Conservation (phyloP, 2,113 vertebrate species). For the Cyphomyrus plagiostoma region DNA sequence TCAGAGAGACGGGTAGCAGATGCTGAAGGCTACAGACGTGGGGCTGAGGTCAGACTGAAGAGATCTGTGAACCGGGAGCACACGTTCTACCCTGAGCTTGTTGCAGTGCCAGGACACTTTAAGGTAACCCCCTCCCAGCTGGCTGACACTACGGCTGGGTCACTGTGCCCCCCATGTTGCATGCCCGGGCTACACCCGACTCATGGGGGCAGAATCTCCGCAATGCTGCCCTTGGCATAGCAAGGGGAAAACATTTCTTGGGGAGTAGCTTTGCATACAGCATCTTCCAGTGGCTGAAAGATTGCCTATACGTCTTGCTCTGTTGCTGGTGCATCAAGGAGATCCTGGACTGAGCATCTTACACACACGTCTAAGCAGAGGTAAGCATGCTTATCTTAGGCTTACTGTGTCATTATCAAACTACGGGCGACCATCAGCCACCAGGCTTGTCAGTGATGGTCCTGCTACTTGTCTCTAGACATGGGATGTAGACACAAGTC, state of each 20-base stretch:
- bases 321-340: slow-evolving; percentile 89
- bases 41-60: not conserved
- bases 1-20: not conserved
- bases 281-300: slow-evolving; percentile 61
- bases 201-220: slow-evolving; percentile 33
- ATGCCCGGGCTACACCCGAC: slow-evolving; percentile 47
- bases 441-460: not conserved
- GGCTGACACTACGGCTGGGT: not conserved
- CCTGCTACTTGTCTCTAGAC: not conserved
- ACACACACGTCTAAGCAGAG: not conserved
- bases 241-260: slow-evolving; percentile 42
- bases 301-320: slow-evolving; percentile 74
- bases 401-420: not conserved
- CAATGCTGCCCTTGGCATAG: slow-evolving; percentile 29
- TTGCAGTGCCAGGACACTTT: too few relatives aligned
- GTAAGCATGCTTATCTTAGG: not conserved
- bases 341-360: slow-evolving; percentile 70
- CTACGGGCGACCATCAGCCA: not conserved
- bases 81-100: not conserved
- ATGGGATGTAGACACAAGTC: not conserved
- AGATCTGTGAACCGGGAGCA: not conserved
- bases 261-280: slow-evolving; percentile 56
- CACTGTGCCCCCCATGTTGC: slow-evolving; percentile 36
- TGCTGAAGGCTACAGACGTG: not conserved
- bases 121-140: not conserved